A percentile compares a stretch with the other conserved stretches of the same genome.
phyloP scores from a whole-genome alignment of 2,888 invertebrate species.

The Myopa testacea region DNA sequence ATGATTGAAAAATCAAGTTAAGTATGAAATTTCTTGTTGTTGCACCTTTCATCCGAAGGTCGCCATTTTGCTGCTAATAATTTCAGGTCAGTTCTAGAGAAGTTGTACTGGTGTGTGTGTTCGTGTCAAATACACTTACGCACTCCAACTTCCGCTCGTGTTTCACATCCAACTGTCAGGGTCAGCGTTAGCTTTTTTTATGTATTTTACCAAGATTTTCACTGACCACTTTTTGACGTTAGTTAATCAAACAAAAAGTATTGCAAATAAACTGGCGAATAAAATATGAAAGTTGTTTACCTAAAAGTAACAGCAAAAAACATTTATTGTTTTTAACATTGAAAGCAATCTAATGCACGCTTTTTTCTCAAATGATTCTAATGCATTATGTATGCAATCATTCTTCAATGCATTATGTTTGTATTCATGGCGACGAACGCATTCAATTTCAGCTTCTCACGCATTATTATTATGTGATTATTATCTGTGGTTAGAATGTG shows the following conservation, averaged over 20 bases:
- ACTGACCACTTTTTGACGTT: background rate
- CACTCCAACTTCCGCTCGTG: conserved; percentile 26
- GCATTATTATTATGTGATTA: background rate
- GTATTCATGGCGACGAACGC: background rate
- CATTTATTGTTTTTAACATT: conserved; percentile 7
- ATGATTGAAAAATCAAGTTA: conserved; percentile 10
- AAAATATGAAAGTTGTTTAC: conserved; percentile 22
- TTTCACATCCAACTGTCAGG: background rate
- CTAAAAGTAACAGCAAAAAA: conserved; percentile 1
- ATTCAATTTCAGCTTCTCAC: background rate
- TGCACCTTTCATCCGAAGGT: background rate
- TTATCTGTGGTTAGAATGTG: too few species aligned
- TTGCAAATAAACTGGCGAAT: background rate
- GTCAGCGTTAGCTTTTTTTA: background rate
- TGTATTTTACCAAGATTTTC: background rate
- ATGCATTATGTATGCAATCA: background rate
- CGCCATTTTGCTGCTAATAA: background rate
- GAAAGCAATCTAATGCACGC: background rate
- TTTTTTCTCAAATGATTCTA: background rate
- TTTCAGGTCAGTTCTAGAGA: too few species aligned
- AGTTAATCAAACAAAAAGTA: background rate
- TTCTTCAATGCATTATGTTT: background rate
- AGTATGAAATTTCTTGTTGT: background rate
- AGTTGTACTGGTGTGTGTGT: too few species aligned
- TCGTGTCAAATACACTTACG: background rate